Evolutionary conservation across 2,113 vertebrate genomes (phyloP).

Genomic region (Chiloscyllium plagiosum): DNA sequence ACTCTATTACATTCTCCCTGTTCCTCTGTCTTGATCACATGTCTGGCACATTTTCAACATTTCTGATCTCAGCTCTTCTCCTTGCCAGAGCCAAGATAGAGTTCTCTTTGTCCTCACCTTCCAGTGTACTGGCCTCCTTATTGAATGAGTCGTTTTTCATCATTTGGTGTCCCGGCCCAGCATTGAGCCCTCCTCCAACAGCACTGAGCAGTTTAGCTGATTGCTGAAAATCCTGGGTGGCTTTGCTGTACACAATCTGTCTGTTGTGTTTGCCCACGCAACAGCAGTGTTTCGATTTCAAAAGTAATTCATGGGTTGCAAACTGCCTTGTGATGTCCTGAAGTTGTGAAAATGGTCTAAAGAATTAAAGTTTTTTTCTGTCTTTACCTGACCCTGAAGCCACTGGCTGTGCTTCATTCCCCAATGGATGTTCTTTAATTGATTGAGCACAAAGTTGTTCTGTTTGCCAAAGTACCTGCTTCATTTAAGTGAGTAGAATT

Average conservation of each 20-base stretch:
- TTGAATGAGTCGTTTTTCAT: neutral
- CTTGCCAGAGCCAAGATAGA: too few relatives aligned
- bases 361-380: neutral
- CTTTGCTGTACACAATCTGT: neutral
- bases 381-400: neutral
- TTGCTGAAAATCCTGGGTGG: neutral
- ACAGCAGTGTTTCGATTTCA: neutral
- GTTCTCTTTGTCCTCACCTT: too few relatives aligned
- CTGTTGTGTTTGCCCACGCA: neutral
- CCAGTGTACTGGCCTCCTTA: too few relatives aligned
- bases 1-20: too few relatives aligned
- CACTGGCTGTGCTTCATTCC: neutral
- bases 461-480: constrained; percentile 3
- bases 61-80: too few relatives aligned
- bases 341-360: neutral
- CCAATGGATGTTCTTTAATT: neutral
- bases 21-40: too few relatives aligned
- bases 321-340: neutral
- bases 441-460: neutral
- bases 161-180: neutral
- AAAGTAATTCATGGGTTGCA: neutral
- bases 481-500: neutral
- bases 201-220: neutral
- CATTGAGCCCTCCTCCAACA: neutral
- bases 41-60: too few relatives aligned